A percentile compares a stretch with the other conserved stretches of the same genome.
phyloP scores from a whole-genome alignment of 2,797 vertebrate species.

The Pagetopsis macropterus region DNA sequence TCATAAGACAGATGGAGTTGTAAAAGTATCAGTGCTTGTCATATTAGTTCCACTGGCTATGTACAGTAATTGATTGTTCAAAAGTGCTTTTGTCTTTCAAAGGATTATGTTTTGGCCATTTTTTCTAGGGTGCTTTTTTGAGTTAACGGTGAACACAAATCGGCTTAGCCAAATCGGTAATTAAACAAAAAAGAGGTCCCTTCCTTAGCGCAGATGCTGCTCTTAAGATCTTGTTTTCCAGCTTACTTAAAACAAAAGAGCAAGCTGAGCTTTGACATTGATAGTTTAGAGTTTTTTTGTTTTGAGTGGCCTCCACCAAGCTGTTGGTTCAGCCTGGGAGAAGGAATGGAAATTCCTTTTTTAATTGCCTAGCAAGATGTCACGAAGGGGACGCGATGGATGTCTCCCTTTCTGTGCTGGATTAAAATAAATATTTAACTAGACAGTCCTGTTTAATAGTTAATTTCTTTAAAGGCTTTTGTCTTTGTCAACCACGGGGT shows the following conservation, averaged over 20 bases:
- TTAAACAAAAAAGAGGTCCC: constrained; percentile 50
- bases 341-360: constrained; percentile 59
- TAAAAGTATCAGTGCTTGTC: constrained; percentile 31
- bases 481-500: constrained; percentile 69
- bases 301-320: constrained; percentile 47
- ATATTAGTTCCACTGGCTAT: constrained; percentile 47
- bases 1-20: constrained; percentile 1
- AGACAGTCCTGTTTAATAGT: constrained; percentile 81
- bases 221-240: constrained; percentile 64
- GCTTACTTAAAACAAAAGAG: constrained; percentile 73
- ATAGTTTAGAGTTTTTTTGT: constrained; percentile 52
- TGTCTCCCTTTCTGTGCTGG: constrained; percentile 61
- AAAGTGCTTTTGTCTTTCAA: constrained; percentile 30
- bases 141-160: constrained; percentile 59
- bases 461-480: constrained; percentile 80
- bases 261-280: constrained; percentile 66
- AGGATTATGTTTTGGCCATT: constrained; percentile 22
- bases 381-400: constrained; percentile 51
- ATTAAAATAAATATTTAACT: constrained; percentile 86
- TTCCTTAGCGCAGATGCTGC: constrained; percentile 44
- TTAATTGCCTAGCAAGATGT: constrained; percentile 71
- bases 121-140: constrained; percentile 5
- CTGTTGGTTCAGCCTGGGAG: constrained; percentile 60
- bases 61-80: constrained; percentile 48
- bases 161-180: constrained; percentile 40